Percentiles rank a stretch among this genome's conserved stretches.
phyloP scores from a whole-genome alignment of 2,797 vertebrate species.

The Aphelocoma californica region DNA sequence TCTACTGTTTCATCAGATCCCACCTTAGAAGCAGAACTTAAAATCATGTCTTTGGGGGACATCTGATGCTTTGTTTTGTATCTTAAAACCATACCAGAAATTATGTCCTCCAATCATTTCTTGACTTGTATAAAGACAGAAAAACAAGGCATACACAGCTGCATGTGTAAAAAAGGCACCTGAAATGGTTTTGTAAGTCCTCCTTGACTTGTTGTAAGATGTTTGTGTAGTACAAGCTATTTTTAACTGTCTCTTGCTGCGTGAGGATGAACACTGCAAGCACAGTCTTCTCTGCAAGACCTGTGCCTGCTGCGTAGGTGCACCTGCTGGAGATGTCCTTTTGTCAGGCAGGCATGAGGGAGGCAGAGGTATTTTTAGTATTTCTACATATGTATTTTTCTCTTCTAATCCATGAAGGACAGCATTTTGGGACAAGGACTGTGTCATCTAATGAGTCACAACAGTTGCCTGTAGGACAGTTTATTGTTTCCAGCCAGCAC shows the following conservation, averaged over 20 bases:
- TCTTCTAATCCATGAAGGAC: background rate
- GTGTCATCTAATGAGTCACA: background rate
- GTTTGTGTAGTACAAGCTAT: background rate
- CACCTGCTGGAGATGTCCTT: constrained; percentile 4
- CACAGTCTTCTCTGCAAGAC: background rate
- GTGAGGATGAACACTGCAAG: background rate
- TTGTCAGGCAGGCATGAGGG: constrained; percentile 12
- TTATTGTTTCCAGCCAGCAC: background rate
- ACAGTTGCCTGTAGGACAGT: background rate
- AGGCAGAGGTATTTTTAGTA: constrained; percentile 30
- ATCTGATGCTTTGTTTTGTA: background rate
- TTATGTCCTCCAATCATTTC: background rate
- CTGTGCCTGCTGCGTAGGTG: constrained; percentile 5
- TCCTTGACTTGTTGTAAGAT: background rate
- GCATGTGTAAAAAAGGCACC: background rate
- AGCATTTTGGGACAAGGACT: background rate
- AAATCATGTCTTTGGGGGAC: background rate
- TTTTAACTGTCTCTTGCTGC: background rate
- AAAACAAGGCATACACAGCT: background rate
- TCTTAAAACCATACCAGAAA: background rate
- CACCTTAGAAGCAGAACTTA: background rate
- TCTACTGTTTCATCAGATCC: background rate
- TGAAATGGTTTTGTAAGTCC: background rate
- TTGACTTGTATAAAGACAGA: background rate
- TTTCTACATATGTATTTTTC: background rate